phyloP scores from a whole-genome alignment of 2,888 invertebrate species.

The Acheta domesticus region DNA sequence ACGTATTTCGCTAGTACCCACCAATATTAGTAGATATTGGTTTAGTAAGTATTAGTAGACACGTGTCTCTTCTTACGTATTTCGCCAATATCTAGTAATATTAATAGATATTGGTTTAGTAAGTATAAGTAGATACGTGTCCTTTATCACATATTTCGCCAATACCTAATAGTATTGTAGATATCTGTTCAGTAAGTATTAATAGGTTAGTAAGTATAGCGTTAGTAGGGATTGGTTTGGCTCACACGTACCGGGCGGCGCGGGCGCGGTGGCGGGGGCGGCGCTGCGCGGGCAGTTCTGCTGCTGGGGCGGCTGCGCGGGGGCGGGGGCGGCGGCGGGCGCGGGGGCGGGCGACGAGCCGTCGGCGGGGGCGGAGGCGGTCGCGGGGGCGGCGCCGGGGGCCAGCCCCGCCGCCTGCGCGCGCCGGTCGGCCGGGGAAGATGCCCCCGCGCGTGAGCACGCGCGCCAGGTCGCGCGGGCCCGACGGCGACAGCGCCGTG shows the following conservation, averaged over 20 bases:
- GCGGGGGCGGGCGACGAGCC: conserved; percentile 20
- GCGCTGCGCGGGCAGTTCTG: conserved; percentile 41
- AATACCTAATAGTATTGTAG: no score
- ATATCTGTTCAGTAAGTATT: no score
- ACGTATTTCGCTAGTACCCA: no score
- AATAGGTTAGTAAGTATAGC: no score
- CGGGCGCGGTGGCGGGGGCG: conserved; percentile 48
- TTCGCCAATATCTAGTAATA: no score
- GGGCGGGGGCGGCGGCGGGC: not conserved
- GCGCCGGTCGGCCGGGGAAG: conserved; percentile 26
- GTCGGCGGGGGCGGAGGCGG: not conserved
- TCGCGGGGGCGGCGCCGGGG: conserved; percentile 40
- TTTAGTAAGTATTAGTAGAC: no score
- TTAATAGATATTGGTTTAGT: no score
- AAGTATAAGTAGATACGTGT: no score
- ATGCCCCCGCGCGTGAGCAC: conserved; percentile 43
- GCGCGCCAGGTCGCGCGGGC: conserved; percentile 53
- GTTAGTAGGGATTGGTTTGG: no score
- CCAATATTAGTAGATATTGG: no score
- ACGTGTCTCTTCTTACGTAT: no score
- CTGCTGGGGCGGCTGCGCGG: conserved; percentile 3
- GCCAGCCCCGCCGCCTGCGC: conserved; percentile 30
- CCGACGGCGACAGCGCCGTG: conserved; percentile 55
- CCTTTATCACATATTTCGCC: no score
- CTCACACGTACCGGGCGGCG: not conserved